Evolutionary conservation across 92 coral and sea anemone species (phyloP), one percentile per base, ranked within the genome.

Genomic region (Porites cylindrica): DNA sequence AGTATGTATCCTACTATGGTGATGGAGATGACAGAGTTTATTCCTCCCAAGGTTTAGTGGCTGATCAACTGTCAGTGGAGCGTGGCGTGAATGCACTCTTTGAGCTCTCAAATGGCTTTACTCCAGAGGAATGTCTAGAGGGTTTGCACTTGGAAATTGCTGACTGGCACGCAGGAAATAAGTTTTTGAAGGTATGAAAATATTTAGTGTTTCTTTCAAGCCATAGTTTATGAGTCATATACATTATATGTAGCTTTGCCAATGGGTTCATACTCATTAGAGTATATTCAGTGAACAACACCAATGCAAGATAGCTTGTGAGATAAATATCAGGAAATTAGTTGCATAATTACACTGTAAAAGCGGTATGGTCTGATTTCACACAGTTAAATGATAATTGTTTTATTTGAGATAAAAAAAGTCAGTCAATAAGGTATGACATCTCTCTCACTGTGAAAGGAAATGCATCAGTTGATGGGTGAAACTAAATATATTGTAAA

Each of bases 1-100:
- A 85, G 26, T 92, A 85, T 82, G 91, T 86, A 61, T 72, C 93
- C 17, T 85, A 66, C 71, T 81, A 77, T 80, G 85, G 92, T 50
- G 58, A 75, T 52, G 85, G 79, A 21, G 90, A 59, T 72, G 85
- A 91, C 71, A 83, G 60, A 74, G 90, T 81, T 38, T 89, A 74
- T 81, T 65, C 81, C 18, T 60, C 86, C 13, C 95, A 92, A 78
- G 95, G 91, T 59, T 52, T 82, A 64, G 93, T 80, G 17, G 93
- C 93, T 68, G 95, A 92, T 70, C 93, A 92, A 51, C 88, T 92
- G 66, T 89, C 88, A 43, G 95, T 89, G 66, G 93, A 89, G 47
- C 90, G 89, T 21, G 93, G 83, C 7, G 91, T 89, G 66, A 92
- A 92, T 92, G 86, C 87, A 16, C 88, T 84, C 10, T 80, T 89